phyloP scores from a whole-genome alignment of 2,888 invertebrate species.

The Andricus quercusramuli region DNA sequence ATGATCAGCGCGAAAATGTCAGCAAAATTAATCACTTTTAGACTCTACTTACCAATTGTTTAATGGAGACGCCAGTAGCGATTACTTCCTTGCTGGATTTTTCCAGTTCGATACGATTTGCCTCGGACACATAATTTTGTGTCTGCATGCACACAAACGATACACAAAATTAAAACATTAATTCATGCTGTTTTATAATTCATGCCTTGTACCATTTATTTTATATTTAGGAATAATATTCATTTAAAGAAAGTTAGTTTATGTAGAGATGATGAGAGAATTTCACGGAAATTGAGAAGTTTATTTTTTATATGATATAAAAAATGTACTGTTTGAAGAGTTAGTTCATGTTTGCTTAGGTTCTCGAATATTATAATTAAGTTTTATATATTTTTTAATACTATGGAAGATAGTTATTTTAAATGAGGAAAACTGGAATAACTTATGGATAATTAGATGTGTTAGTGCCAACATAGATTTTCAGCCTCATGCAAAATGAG shows the following conservation, averaged over 20 bases:
- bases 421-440: neutral
- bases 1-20: neutral
- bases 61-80: slow-evolving; percentile 79
- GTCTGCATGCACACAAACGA: slow-evolving; percentile 74
- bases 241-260: neutral
- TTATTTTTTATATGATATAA: neutral
- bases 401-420: neutral
- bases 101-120: slow-evolving; percentile 73
- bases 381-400: neutral
- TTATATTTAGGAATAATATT: neutral
- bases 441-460: neutral
- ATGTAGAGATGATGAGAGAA: neutral
- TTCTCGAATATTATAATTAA: neutral
- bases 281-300: neutral
- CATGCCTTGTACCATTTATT: slow-evolving; percentile 43
- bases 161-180: slow-evolving; percentile 59
- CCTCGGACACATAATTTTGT: slow-evolving; percentile 77
- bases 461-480: slow-evolving; percentile 13
- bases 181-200: slow-evolving; percentile 43
- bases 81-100: slow-evolving; percentile 77
- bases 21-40: slow-evolving; percentile 10
- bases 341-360: too few relatives aligned
- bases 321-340: too few relatives aligned
- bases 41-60: slow-evolving; percentile 78
- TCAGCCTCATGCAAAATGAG: slow-evolving; percentile 29